Base-by-base conservation (phyloP, 2,113 vertebrate genomes). In the Casuarius casuarius region DNA sequence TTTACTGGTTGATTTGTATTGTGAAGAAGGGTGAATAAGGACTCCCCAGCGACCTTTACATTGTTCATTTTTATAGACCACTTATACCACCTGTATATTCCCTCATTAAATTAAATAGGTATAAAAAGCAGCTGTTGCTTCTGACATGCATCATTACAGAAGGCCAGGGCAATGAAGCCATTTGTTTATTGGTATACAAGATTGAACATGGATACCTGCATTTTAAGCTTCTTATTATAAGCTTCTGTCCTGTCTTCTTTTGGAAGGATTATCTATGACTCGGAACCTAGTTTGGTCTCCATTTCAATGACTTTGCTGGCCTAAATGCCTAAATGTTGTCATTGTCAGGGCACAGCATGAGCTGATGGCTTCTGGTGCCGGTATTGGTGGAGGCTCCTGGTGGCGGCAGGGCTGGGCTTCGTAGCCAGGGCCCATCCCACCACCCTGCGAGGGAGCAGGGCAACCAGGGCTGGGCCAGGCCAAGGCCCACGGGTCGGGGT, bases 181-280 rank as follows among this genome's bases (percentile, higher is more conserved):
- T 62, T 91, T 70, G 21, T 0, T 74, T 68, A 90, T 68, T 77
- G 29, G 26, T 46, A 9, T 12, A 28, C 26, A 49, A 59, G 79
- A 49, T 38, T 76, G 42, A 93, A 70, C 38, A 28, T 0, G 0
- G 48, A 16, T 38, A 65, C 20, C 56, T 33, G 68, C 1, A 0
- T 31, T 78, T 49, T 5, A 84, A 63, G 18, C 8, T 71, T 38
- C 44, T 58, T 84, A 33, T 2, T 33, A 31, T 59, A 26, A 59
- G 56, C 56, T 33, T 35, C 84, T 86, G 6, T 54, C 33, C 40
- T 72, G n/a, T 10, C 2, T 1, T 25, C 40, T 61, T 77, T 73
- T n/a, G 67, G 75, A 70, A 76, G 63, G 74, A 13, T 56, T 65
- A 7, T 4, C 8, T 44, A 2, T 33, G 73, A 10, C 58, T 68